Evolutionary conservation across 2,888 invertebrate species (phyloP).

Genomic region (Standfussiana lucernea): DNA sequence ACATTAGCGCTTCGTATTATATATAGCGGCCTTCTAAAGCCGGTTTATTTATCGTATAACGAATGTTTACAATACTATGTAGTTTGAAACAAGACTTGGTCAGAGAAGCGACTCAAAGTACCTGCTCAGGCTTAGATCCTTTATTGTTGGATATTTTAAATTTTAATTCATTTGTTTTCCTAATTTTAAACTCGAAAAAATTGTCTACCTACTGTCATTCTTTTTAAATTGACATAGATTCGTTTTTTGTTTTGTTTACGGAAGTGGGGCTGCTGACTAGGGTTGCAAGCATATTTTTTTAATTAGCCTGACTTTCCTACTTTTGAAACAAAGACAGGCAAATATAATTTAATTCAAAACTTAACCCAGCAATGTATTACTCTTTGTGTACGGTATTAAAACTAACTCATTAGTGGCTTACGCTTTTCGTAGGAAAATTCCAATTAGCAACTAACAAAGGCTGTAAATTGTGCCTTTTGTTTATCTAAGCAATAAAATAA

Average conservation of each 20-base stretch:
- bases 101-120: neutral
- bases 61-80: conserved; percentile 43
- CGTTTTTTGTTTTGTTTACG: neutral
- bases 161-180: neutral
- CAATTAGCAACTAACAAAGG: neutral
- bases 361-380: neutral
- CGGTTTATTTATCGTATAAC: conserved; percentile 43
- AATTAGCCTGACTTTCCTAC: neutral
- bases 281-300: conserved; percentile 21
- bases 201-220: neutral
- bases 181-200: neutral
- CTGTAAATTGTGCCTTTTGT: neutral
- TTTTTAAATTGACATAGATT: neutral
- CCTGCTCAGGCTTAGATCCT: neutral
- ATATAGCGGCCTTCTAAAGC: conserved; percentile 27
- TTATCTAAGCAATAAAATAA: neutral
- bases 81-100: conserved; percentile 9
- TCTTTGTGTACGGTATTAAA: neutral
- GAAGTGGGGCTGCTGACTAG: neutral
- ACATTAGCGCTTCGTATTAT: conserved; percentile 35
- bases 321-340: neutral
- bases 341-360: neutral
- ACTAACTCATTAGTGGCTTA: neutral
- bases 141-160: neutral
- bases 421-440: neutral